Evolutionary conservation across 2,888 invertebrate species (phyloP), one percentile per base, ranked within the genome.

Genomic region (Eudasyphora cyanicolor): DNA sequence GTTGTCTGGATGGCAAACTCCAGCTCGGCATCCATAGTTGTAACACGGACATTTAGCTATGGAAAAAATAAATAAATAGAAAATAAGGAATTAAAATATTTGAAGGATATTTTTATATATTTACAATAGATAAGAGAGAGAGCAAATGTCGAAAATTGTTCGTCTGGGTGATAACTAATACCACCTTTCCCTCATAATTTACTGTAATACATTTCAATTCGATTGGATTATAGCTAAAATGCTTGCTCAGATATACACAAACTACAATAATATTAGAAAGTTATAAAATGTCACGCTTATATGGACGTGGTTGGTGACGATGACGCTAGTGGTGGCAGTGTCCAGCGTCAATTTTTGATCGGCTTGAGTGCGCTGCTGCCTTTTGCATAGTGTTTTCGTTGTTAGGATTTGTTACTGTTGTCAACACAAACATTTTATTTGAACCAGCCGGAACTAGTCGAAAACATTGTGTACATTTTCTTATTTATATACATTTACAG

Each of bases 21-120:
- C 96, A 99, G 95, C 95, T 99, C 99, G 93, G 99, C 99, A 95
- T 99, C 99, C 99, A 99, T 99, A 92, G 99, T 99, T 93, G 98
- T 99, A 94, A 99, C 99, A 93, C 99, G 97, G 92, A 99, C 99
- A 95, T 99, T 99, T 95, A 99, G 97, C 97, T 98, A 93, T 1
- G 93, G 92, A 86, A 78, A 87, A 87, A 88, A n/a, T 51, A 62
- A 57, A 32, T 17, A 24, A 24, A 57, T 1, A 49, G n/a, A n/a
- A n/a, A 4, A 49, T 12, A 57, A n/a, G 1, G 5, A 51, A 51
- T 49, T 51, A 5, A 51, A 21, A 51, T 21, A 24, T 51, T 51
- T 7, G 7, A 51, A 21, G 51, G 17, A 51, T 51, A 10, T 21
- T 17, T 19, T 57, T 35, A 51, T 14, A 51, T 51, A 7, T 14